Conservation (phyloP, 2,888 invertebrate species). For the Apodemia mormo region DNA sequence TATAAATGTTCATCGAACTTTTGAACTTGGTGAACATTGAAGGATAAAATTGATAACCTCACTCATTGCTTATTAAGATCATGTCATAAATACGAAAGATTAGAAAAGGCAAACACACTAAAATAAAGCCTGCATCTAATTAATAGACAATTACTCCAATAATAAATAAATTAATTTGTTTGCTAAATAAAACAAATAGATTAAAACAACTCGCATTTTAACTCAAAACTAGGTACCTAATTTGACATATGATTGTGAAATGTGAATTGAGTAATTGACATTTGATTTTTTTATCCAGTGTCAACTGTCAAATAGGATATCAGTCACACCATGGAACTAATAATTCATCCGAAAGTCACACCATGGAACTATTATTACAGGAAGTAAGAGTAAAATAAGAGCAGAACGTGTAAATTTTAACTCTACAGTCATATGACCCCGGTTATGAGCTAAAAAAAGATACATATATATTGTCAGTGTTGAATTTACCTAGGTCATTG, state of each 20-base stretch:
- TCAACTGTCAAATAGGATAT: no score
- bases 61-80: constrained; percentile 1
- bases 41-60: constrained; percentile 17
- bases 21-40: constrained; percentile 17
- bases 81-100: neutral
- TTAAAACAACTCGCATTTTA: neutral
- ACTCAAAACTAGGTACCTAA: neutral
- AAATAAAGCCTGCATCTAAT: neutral
- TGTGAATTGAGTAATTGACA: no score
- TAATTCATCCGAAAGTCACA: no score
- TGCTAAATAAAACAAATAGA: neutral
- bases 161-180: neutral
- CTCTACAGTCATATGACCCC: no score
- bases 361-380: no score
- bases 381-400: no score
- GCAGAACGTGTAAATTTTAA: no score
- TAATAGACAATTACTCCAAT: neutral
- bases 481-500: no score
- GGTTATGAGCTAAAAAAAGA: no score
- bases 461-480: no score
- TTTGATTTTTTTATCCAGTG: no score
- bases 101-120: neutral
- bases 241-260: neutral
- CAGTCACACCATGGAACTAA: no score
- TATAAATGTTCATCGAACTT: constrained; percentile 14